Percentiles rank a stretch among this genome's conserved stretches.
phyloP scores from a whole-genome alignment of 2,888 invertebrate genomes.

The Sipunculus nudus region DNA sequence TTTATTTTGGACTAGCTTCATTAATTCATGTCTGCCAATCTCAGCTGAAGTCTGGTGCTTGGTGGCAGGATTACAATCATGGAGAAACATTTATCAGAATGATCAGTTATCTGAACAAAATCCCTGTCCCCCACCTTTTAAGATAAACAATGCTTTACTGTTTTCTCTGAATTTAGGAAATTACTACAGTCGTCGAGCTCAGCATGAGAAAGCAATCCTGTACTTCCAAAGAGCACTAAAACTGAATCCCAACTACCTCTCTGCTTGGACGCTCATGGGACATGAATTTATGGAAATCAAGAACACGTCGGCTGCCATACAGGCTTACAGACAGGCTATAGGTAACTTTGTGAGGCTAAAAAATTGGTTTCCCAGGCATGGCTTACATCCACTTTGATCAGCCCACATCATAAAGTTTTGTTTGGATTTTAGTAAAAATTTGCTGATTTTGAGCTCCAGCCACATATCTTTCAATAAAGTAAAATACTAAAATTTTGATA shows the following conservation, averaged over 20 bases:
- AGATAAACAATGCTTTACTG: neutral
- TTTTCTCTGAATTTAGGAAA: slow-evolving; percentile 76
- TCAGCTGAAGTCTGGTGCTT: no score
- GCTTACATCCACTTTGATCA: neutral
- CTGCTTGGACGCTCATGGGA: slow-evolving; percentile 98
- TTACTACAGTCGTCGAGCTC: slow-evolving; percentile 93
- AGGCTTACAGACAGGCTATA: slow-evolving; percentile 95
- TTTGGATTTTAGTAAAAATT: neutral
- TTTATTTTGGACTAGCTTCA: no score
- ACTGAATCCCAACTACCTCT: slow-evolving; percentile 91
- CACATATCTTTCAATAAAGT: no score
- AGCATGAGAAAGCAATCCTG: slow-evolving; percentile 97
- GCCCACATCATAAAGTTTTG: neutral
- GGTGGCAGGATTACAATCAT: no score
- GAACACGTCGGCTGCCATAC: slow-evolving; percentile 97
- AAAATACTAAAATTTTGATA: no score
- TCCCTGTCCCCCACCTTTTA: neutral
- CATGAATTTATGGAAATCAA: slow-evolving; percentile 99
- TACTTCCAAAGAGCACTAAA: slow-evolving; percentile 95
- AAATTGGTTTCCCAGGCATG: neutral
- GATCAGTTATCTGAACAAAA: no score
- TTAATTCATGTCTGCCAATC: no score
- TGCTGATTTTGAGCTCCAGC: no score
- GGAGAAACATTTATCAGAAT: no score
- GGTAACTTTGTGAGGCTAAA: slow-evolving; percentile 70